Evolutionary conservation across 1,140 invertebrate genomes (phyloP).

Genomic region (Hyposmocoma kahamanoa): DNA sequence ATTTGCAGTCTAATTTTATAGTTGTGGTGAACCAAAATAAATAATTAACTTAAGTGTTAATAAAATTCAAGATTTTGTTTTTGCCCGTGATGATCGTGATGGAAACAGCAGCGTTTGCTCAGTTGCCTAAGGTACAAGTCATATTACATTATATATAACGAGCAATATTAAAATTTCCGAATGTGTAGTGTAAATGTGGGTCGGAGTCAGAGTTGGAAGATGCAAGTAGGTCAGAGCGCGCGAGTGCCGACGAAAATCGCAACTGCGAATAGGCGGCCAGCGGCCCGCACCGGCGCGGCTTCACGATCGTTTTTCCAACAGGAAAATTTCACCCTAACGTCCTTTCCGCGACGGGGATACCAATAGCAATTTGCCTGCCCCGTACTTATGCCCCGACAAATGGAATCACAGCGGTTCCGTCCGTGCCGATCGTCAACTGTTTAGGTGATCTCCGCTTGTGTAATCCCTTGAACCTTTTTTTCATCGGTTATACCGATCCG

Average conservation of each 20-base stretch:
- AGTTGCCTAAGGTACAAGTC: too few relatives aligned
- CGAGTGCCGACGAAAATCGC: neutral
- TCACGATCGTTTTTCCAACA: slow-evolving; percentile 5
- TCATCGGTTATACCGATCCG: too few relatives aligned
- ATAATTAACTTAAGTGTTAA: too few relatives aligned
- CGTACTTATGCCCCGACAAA: slow-evolving; percentile 2
- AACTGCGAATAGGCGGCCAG: neutral
- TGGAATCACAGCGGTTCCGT: neutral
- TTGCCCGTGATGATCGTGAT: too few relatives aligned
- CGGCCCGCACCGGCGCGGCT: slow-evolving; percentile 6
- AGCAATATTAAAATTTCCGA: slow-evolving; percentile 32
- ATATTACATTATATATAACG: too few relatives aligned
- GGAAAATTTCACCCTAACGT: slow-evolving; percentile 11
- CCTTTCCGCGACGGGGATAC: slow-evolving; percentile 9
- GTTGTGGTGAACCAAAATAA: too few relatives aligned
- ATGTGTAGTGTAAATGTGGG: slow-evolving; percentile 27
- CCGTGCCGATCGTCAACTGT: neutral
- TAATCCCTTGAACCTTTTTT: too few relatives aligned
- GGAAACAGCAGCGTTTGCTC: too few relatives aligned
- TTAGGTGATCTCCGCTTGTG: neutral
- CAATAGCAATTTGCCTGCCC: slow-evolving; percentile 9
- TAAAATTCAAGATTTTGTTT: too few relatives aligned
- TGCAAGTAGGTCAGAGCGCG: slow-evolving; percentile 32
- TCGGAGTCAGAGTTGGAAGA: too few relatives aligned
- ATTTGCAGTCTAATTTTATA: too few relatives aligned